phyloP scores from a whole-genome alignment of 1,140 invertebrate species.

The Achatina immaculata region DNA sequence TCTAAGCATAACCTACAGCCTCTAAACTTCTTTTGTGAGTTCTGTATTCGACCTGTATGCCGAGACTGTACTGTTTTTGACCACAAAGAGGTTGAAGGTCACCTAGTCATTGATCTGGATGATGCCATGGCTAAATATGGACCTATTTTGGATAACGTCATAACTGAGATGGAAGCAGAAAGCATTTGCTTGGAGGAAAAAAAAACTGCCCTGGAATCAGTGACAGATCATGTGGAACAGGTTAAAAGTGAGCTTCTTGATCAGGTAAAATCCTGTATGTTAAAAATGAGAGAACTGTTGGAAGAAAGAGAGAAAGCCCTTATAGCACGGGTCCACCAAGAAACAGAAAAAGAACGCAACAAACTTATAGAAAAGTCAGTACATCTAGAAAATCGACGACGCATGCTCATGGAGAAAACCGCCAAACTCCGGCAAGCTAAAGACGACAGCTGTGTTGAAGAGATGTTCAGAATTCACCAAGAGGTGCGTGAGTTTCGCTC shows the following conservation, averaged over 20 bases:
- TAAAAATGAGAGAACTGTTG: conserved; percentile 44
- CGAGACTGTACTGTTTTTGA: conserved; percentile 62
- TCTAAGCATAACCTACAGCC: conserved; percentile 55
- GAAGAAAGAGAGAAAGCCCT: conserved; percentile 54
- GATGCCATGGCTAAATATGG: conserved; percentile 52
- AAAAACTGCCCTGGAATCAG: conserved; percentile 43
- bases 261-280: conserved; percentile 49
- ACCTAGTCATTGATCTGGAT: conserved; percentile 57
- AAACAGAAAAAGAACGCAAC: conserved; percentile 50
- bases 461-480: conserved; percentile 53
- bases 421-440: conserved; percentile 45
- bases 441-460: conserved; percentile 51
- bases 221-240: conserved; percentile 46
- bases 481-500: conserved; percentile 45
- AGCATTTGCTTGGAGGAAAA: conserved; percentile 46
- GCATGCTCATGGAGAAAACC: conserved; percentile 40
- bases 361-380: conserved; percentile 51
- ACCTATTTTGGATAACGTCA: conserved; percentile 51
- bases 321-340: conserved; percentile 45
- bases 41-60: conserved; percentile 56
- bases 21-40: conserved; percentile 64
- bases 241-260: conserved; percentile 42
- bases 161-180: conserved; percentile 53
- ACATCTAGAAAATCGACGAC: conserved; percentile 40
- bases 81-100: conserved; percentile 58